A percentile compares a stretch with the other conserved stretches of the same genome.
These are phyloP conservation scores for Brenthis daphne DNA, from an alignment of 2,888 invertebrate species.

Conservation along the genomic window DNA sequence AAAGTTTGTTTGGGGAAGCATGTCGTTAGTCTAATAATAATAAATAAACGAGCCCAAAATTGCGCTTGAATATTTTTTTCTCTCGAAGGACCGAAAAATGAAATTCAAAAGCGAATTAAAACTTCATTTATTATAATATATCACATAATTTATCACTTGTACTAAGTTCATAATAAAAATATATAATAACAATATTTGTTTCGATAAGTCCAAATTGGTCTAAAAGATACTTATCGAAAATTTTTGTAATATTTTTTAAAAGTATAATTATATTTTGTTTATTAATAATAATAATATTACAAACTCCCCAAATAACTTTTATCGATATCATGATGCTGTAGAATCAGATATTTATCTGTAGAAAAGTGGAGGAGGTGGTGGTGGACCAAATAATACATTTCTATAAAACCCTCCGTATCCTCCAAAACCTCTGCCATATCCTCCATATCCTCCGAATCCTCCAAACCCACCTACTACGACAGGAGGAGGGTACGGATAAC, in stretches of 20 bases:
- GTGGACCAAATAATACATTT: conserved; percentile 30
- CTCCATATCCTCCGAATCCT: conserved; percentile 36
- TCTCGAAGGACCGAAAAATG: neutral
- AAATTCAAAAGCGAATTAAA: neutral
- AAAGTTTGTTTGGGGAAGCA: too few species aligned
- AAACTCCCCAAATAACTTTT: neutral
- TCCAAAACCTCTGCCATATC: conserved; percentile 35
- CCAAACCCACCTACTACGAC: conserved; percentile 28
- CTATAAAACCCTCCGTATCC: conserved; percentile 40
- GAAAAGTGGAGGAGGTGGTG: conserved; percentile 46
- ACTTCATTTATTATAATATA: conserved; percentile 3
- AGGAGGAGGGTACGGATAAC: conserved; percentile 28
- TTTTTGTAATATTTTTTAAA: too few species aligned
- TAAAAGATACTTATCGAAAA: too few species aligned
- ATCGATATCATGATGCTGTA: neutral
- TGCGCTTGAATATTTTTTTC: too few species aligned
- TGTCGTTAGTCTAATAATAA: too few species aligned
- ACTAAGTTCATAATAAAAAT: neutral
- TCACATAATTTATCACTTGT: neutral
- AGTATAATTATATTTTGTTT: neutral
- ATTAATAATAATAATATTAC: neutral
- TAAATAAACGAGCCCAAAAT: too few species aligned
- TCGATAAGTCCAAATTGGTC: neutral
- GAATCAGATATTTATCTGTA: neutral
- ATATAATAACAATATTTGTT: neutral